Evolutionary conservation across 2,888 invertebrate species (phyloP), one percentile per base, ranked within the genome.

Genomic region (Diloba caeruleocephala): DNA sequence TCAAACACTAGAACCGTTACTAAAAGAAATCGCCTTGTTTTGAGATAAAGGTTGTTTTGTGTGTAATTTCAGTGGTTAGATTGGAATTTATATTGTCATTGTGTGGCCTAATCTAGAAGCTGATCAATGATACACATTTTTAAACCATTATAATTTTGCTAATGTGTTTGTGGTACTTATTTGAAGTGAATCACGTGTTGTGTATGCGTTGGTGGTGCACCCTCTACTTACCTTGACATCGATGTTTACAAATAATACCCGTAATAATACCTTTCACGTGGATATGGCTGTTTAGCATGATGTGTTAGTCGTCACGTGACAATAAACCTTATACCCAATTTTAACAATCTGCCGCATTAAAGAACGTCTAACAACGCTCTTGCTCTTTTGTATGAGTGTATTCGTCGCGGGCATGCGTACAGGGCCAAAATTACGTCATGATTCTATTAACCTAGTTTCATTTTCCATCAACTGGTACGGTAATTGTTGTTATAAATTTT

Each of bases 1-100:
- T 89, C 85, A 85, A 88, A 90, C 79, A 80, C 79, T 85, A 78
- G 75, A 81, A 89, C 90, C 88, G 90, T 90, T 90, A 87, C 78
- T 84, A 86, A 87, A 88, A 88, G 85, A 85, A 87, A 85, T 86
- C 82, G 78, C 74, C 74, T 79, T 79, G 74, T 78, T 79, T 76
- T 79, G 70, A 79, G 72, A 78, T 74, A 81, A 82, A 76, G 67
- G 74, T 79, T 67, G 77, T 75, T 78, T 75, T 78, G 67, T 75
- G 71, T 67, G 71, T 72, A 68, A 71, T 80, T 75, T 75, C 77
- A 74, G 75, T 71, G 69, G 74, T 74, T 75, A 68, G 57, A 51
- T 59, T 48, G 53, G 66, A 67, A 71, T 64, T 65, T 49, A 64
- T 49, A 44, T 65, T 72, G 46, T 59, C 43, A 63, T 73, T 60